These are phyloP conservation scores for Drosophila navojoa DNA, from an alignment of 1,140 invertebrate genomes.

Conservation along the genomic window DNA sequence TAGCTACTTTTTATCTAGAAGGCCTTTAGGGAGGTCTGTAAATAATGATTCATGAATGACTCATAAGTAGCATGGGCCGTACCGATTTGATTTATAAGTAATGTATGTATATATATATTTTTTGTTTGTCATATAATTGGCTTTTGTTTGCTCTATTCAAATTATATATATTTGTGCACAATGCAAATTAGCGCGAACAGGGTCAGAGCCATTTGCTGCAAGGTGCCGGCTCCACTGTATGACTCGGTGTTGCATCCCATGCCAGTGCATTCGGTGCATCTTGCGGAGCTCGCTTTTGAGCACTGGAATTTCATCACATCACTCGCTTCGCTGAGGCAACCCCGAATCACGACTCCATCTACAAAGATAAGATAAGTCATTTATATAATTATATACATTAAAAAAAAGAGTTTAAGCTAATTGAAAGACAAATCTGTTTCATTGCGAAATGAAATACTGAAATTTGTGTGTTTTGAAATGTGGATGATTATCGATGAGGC, in stretches of 20 bases:
- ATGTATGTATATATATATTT: not conserved
- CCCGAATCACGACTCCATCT: constrained; percentile 55
- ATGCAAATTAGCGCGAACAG: constrained; percentile 20
- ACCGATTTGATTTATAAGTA: not conserved
- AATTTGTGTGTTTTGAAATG: too few relatives aligned
- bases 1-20: too few relatives aligned
- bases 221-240: constrained; percentile 6
- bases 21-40: too few relatives aligned
- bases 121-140: constrained; percentile 1
- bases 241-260: constrained; percentile 23
- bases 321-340: constrained; percentile 44
- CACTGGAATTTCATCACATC: constrained; percentile 21
- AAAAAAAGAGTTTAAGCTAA: too few relatives aligned
- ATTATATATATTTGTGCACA: constrained; percentile 3
- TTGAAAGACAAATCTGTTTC: too few relatives aligned
- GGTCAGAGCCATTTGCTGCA: constrained; percentile 10
- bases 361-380: not conserved
- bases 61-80: too few relatives aligned
- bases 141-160: too few relatives aligned
- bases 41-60: too few relatives aligned
- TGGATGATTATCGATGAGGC: too few relatives aligned
- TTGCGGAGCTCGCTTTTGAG: not conserved
- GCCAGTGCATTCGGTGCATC: constrained; percentile 13
- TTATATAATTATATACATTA: too few relatives aligned
- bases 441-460: too few relatives aligned